phyloP scores from a whole-genome alignment of 1,140 invertebrate species.

The Euwallacea fornicatus region DNA sequence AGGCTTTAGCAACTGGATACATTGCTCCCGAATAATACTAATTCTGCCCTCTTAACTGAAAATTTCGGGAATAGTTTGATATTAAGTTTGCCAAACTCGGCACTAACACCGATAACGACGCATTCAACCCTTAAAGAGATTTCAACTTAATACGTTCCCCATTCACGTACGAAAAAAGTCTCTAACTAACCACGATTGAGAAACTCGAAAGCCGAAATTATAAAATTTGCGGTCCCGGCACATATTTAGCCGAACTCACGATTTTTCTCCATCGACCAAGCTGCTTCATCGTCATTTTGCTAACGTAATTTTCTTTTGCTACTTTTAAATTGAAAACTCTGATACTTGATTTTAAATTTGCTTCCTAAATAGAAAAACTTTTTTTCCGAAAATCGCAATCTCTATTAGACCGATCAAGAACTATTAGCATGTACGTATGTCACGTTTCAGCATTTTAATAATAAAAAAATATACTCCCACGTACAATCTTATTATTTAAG shows the following conservation, averaged over 20 bases:
- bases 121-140: slow-evolving; percentile 18
- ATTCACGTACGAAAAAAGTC: slow-evolving; percentile 30
- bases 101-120: slow-evolving; percentile 27
- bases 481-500: no score
- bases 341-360: slow-evolving; percentile 27
- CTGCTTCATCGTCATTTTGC: slow-evolving; percentile 36
- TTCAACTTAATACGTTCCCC: slow-evolving; percentile 23
- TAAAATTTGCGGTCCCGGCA: slow-evolving; percentile 36
- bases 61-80: slow-evolving; percentile 15
- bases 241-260: slow-evolving; percentile 36
- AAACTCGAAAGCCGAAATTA: slow-evolving; percentile 33
- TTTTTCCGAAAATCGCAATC: not conserved
- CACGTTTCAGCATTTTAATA: no score
- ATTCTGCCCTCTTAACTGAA: slow-evolving; percentile 2
- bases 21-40: slow-evolving; percentile 28
- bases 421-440: no score
- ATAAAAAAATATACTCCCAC: no score
- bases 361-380: not conserved
- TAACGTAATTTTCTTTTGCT: slow-evolving; percentile 31
- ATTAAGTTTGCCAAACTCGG: slow-evolving; percentile 25
- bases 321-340: slow-evolving; percentile 32
- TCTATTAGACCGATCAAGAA: not conserved
- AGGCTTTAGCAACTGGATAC: slow-evolving; percentile 33
- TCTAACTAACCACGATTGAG: slow-evolving; percentile 35
- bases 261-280: slow-evolving; percentile 24